These are phyloP conservation scores for Pygathrix nemaeus DNA, from an alignment of 2,113 vertebrate genomes.

Conservation along the genomic window DNA sequence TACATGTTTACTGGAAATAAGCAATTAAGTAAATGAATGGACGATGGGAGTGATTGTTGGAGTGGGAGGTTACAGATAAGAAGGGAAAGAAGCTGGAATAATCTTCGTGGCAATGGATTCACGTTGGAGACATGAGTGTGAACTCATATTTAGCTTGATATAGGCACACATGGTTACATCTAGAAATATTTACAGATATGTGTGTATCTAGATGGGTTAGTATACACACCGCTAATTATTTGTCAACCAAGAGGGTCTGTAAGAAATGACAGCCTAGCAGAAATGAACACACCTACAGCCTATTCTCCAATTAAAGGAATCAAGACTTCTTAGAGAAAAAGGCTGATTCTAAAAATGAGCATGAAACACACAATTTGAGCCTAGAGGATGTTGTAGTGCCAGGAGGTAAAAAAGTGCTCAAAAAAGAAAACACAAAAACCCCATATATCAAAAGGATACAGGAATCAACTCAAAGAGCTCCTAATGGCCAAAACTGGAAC, in stretches of 20 bases:
- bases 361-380: neutral
- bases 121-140: neutral
- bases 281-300: neutral
- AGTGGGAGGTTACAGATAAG: neutral
- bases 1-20: neutral
- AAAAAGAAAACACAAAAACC: neutral
- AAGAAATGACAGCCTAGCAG: neutral
- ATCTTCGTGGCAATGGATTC: neutral
- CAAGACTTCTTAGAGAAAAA: neutral
- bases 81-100: neutral
- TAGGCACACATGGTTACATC: neutral
- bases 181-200: neutral
- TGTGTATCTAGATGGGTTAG: neutral
- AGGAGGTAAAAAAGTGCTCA: neutral
- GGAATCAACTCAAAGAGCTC: neutral
- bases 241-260: neutral
- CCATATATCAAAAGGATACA: neutral
- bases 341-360: neutral
- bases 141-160: neutral
- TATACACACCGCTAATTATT: neutral
- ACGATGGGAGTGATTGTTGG: neutral
- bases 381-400: neutral
- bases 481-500: neutral
- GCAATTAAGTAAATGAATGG: neutral
- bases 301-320: neutral